phyloP scores from a whole-genome alignment of 2,113 vertebrate genomes.

The Narcine bancroftii region DNA sequence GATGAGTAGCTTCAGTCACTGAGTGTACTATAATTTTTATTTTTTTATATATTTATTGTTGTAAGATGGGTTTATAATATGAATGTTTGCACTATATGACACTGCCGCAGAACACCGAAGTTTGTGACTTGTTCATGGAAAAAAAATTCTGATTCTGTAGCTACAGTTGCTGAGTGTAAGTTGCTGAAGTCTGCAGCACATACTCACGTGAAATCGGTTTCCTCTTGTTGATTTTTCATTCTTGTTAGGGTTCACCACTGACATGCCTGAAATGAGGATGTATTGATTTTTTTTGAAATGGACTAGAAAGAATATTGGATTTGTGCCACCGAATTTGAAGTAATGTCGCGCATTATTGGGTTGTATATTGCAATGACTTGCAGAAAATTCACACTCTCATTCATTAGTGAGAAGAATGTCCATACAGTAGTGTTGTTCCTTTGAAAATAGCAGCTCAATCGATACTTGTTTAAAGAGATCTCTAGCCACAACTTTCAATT shows the following conservation, averaged over 20 bases:
- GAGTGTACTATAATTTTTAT: too few relatives aligned
- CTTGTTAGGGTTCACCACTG: not conserved
- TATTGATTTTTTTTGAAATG: not conserved
- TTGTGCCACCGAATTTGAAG: not conserved
- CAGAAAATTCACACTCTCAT: not conserved
- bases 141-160: too few relatives aligned
- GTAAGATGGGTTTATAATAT: too few relatives aligned
- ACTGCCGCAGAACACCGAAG: too few relatives aligned
- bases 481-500: not conserved
- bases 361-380: not conserved
- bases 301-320: not conserved
- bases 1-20: not conserved
- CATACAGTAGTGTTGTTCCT: not conserved
- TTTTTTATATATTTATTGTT: too few relatives aligned
- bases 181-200: too few relatives aligned
- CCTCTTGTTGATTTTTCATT: not conserved
- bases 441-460: not conserved
- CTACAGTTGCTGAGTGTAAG: too few relatives aligned
- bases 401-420: not conserved
- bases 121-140: too few relatives aligned
- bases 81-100: too few relatives aligned
- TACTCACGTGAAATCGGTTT: not conserved
- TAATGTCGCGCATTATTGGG: not conserved
- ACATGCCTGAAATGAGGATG: not conserved
- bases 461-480: not conserved